phyloP scores from a whole-genome alignment of 2,113 vertebrate genomes.

The Chroicocephalus ridibundus region DNA sequence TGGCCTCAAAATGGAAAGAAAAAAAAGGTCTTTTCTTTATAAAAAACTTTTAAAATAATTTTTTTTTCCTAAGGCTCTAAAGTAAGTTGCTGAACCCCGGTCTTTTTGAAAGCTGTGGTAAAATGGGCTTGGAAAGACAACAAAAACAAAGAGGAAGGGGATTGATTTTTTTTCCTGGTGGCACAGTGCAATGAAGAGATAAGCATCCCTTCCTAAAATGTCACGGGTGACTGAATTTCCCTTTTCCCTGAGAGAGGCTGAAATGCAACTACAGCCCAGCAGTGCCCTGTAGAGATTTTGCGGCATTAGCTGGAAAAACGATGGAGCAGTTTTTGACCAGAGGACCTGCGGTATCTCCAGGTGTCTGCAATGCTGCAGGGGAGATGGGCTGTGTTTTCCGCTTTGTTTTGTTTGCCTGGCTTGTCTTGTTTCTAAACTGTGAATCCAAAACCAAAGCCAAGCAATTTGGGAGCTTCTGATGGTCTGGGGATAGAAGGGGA shows the following conservation, averaged over 20 bases:
- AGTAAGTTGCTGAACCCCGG: accelerated
- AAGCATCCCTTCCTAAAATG: accelerated
- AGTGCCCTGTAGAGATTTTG: neutral
- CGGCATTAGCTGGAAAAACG: neutral
- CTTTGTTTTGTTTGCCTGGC: neutral
- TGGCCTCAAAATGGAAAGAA: neutral
- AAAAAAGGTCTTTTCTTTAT: neutral
- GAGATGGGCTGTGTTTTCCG: neutral
- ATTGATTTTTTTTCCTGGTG: neutral
- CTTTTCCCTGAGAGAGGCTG: neutral
- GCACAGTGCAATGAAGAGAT: neutral
- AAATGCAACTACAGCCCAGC: accelerated
- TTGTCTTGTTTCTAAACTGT: neutral
- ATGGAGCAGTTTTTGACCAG: neutral
- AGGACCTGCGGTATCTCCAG: neutral
- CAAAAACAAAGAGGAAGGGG: neutral
- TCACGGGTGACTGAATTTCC: neutral
- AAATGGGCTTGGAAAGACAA: neutral
- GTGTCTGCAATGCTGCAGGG: neutral
- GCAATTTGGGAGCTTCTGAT: neutral
- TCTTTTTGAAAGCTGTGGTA: neutral
- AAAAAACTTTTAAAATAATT: neutral
- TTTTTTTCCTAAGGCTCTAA: neutral
- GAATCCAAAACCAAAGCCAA: neutral
- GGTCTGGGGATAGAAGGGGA: neutral